Evolutionary conservation across 2,113 vertebrate species (phyloP).

Genomic region (Entelurus aequoreus): DNA sequence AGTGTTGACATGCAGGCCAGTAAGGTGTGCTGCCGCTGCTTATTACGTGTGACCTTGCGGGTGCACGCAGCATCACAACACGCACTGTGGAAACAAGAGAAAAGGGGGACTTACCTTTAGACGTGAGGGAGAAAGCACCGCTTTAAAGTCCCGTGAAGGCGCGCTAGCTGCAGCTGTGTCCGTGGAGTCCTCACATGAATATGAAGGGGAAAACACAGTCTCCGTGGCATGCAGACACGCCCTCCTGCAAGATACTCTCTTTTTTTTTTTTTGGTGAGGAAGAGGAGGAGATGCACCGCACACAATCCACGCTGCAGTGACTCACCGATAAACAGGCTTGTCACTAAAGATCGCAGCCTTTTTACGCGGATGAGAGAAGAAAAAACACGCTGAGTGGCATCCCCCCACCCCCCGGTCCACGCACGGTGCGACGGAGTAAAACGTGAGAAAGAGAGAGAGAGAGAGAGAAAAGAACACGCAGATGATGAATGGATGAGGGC

Average conservation of each 20-base stretch:
- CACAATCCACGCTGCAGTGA: constrained; percentile 4
- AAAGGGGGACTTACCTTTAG: constrained; percentile 45
- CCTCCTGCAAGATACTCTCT: constrained; percentile 45
- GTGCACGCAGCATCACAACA: constrained; percentile 24
- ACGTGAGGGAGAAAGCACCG: constrained; percentile 2
- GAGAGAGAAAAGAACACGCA: too few species aligned
- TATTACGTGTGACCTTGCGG: constrained; percentile 67
- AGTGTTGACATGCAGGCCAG: constrained; percentile 23
- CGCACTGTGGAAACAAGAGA: background rate
- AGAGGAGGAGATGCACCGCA: constrained; percentile 38
- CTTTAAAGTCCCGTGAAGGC: constrained; percentile 23
- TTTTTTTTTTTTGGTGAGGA: background rate
- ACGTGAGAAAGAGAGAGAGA: too few species aligned
- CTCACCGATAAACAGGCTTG: background rate
- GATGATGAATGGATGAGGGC: background rate
- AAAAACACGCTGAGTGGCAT: background rate
- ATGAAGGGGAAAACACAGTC: constrained; percentile 43
- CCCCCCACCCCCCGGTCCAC: background rate
- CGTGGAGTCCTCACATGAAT: constrained; percentile 40
- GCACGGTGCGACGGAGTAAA: constrained; percentile 1
- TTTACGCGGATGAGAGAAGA: background rate
- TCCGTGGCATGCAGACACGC: constrained; percentile 66
- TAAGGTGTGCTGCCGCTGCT: constrained; percentile 10
- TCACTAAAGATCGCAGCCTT: too few species aligned
- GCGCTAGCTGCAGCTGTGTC: constrained; percentile 43